A percentile compares a stretch with the other conserved stretches of the same genome.
phyloP scores from a whole-genome alignment of 2,113 vertebrate species.

The Buteo buteo region DNA sequence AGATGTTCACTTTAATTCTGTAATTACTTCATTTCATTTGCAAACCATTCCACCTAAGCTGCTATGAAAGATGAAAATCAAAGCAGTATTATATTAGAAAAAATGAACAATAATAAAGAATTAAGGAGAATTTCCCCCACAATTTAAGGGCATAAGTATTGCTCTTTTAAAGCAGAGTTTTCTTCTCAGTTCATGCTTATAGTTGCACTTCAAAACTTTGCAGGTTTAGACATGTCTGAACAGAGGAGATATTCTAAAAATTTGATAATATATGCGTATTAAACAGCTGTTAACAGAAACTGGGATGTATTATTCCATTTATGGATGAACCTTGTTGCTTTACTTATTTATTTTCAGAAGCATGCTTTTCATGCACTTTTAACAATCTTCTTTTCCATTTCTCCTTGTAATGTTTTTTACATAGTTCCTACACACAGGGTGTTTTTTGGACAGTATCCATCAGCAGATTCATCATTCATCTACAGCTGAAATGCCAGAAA shows the following conservation, averaged over 20 bases:
- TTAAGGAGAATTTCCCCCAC: neutral
- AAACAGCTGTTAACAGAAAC: neutral
- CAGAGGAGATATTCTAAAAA: neutral
- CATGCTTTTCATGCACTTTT: neutral
- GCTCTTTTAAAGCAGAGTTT: neutral
- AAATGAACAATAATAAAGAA: neutral
- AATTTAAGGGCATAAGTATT: neutral
- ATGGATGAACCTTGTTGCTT: neutral
- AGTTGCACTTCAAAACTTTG: neutral
- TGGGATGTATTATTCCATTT: neutral
- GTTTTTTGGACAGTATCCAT: neutral
- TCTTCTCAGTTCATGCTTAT: neutral
- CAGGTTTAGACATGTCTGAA: neutral
- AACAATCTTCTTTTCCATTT: neutral
- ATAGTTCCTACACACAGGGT: neutral
- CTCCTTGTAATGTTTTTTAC: neutral
- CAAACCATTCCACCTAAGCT: neutral
- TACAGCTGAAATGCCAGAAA: neutral
- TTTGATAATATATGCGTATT: neutral
- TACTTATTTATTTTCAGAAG: neutral
- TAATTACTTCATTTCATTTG: neutral
- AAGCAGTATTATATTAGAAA: neutral
- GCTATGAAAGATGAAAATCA: neutral
- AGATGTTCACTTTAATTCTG: neutral
- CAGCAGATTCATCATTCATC: neutral